Evolutionary conservation across 2,888 invertebrate species (phyloP), one percentile per base, ranked within the genome.

Genomic region (Dorcus parallelipipedus): DNA sequence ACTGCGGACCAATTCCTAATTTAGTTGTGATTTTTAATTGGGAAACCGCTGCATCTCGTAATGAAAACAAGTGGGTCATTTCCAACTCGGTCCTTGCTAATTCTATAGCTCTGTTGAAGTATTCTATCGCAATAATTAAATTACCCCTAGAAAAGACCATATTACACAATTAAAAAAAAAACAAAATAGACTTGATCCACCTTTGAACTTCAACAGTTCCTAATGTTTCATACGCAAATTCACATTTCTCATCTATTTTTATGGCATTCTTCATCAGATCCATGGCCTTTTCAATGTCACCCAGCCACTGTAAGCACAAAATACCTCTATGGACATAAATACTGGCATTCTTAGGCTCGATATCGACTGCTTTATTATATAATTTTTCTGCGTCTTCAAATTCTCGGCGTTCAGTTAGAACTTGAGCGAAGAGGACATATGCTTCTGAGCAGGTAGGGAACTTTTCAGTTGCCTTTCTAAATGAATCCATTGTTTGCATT

Each of bases 131-230:
- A 69, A 87, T 82, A 58, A 86, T 82, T 65, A 96, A 80, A 77
- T 95, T 90, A 48, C 93, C 93, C 69, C 93, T 93, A 82, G 62
- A 85, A 64, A 40, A 56, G 60, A 56, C 52, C 17, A 49, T 54
- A 39, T 59, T 52, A 47, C 1, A 54, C 49, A 52, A 54, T 52
- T 53, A 8, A 52, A 59, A 52, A 50, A 20, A 53, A 54, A 10
- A 33, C 8, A 43, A 58, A 42, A 39, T 40, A 47, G 20, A 47
- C 7, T 20, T 51, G 42, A 69, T 79, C 80, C 81, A 86, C 93
- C 90, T 83, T 80, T 97, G 97, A 64, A 97, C 93, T 84, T 96
- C 95, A 64, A 97, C 90, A 26, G 95, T 94, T 67, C 94, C 97
- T 61, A 97, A 82, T 47, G 96, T 95, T 81, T 97, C 97, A 77